Conservation (phyloP, 2,113 vertebrate genomes). For the Pagrus major region DNA sequence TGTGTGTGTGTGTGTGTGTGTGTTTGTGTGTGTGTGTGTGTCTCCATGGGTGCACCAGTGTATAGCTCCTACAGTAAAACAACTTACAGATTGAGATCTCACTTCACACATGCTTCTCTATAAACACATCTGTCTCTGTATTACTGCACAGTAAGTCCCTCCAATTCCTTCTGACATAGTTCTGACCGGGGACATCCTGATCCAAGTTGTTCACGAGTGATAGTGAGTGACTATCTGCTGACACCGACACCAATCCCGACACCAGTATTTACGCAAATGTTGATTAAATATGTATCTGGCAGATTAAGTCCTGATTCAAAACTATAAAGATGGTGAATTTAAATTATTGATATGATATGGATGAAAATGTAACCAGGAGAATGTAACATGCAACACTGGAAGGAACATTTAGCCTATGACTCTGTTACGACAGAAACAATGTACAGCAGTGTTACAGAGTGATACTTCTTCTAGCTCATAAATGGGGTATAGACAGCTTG, state of each 20-base stretch:
- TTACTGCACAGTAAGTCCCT: slow-evolving; percentile 17
- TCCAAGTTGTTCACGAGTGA: background rate
- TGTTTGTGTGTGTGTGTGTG: slow-evolving; percentile 4
- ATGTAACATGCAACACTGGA: background rate
- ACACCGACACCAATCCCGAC: background rate
- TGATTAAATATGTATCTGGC: background rate
- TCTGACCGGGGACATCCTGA: background rate
- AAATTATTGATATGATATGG: background rate
- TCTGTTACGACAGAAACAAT: background rate
- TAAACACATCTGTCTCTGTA: slow-evolving; percentile 46
- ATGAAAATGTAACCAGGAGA: background rate
- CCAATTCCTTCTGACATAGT: background rate
- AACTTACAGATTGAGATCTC: slow-evolving; percentile 47
- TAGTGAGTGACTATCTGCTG: background rate
- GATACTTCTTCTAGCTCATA: too few relatives aligned
- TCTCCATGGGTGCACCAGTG: background rate
- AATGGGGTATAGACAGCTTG: too few relatives aligned
- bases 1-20: slow-evolving; percentile 3
- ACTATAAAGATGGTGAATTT: background rate
- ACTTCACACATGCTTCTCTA: slow-evolving; percentile 25
- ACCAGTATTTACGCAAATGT: background rate
- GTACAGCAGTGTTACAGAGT: too few relatives aligned
- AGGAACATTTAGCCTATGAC: too few relatives aligned
- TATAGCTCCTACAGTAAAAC: slow-evolving; percentile 52
- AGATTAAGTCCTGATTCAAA: background rate